Evolutionary conservation across 2,797 vertebrate species (phyloP), one percentile per base, ranked within the genome.

Genomic region (Anableps anableps): DNA sequence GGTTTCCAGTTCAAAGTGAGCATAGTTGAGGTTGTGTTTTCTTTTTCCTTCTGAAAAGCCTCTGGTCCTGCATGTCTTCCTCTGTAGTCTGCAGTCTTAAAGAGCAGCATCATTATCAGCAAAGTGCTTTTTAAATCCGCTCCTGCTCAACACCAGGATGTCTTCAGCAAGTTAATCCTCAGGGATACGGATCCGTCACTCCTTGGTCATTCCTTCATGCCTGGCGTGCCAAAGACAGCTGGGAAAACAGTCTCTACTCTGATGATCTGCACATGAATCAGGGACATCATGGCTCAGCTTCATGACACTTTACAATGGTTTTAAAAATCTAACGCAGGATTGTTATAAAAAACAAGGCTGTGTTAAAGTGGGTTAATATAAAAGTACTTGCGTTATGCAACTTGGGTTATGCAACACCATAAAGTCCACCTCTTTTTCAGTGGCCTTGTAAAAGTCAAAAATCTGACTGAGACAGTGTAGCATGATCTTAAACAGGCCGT

Each of bases 111-210:
- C 93, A 95, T 96, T 96, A 95, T 96, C 96, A 68, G 94, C 88
- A 95, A 96, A 96, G 94, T 94, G 95, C 91, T 95, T 95, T 81
- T 94, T 95, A 96, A 96, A 96, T 94, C 95, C 83, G 78, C 89
- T 93, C 83, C 91, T 87, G 89, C 92, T 93, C 93, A 81, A 88
- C 92, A 94, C 93, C 90, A 92, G 92, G 93, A 94, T 95, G 95
- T 95, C 94, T 91, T 94, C 94, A 89, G 90, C 94, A 91, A 87
- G 94, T 84, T 96, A 95, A 96, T 96, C 95, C 95, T 87, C 77
- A 0, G 89, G 94, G 95, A 95, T 93, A 92, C 73, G 71, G 90
- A 94, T 95, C 93, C 92, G 88, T 94, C 93, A 90, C 93, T 95
- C 90, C 91, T 92, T 92, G 70, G 88, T 90, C 86, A 86, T 89